These are phyloP conservation scores for Trachymyrmex cornetzi DNA, from an alignment of 1,140 invertebrate species.

Conservation along the genomic window DNA sequence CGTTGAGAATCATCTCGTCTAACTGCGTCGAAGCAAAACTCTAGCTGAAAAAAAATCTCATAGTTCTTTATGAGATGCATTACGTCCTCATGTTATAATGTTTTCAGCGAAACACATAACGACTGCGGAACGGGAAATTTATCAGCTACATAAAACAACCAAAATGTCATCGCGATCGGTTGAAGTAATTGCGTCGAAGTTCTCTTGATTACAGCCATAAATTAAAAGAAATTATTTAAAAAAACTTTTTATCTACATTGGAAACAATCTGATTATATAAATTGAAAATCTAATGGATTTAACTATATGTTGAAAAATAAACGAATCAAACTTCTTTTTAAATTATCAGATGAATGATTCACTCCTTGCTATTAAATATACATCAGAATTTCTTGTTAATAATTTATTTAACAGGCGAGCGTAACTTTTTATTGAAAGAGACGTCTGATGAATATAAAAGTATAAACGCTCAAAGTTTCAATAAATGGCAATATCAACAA, in stretches of 20 bases:
- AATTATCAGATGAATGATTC: too few species aligned
- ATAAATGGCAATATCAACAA: too few species aligned
- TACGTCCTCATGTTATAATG: slow-evolving; percentile 11
- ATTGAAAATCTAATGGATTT: too few species aligned
- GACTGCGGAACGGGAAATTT: slow-evolving; percentile 33
- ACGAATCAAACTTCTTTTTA: too few species aligned
- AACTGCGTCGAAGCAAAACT: slow-evolving; percentile 26
- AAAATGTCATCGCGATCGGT: slow-evolving; percentile 9
- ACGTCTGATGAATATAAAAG: too few species aligned
- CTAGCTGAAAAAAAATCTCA: background rate
- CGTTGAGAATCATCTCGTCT: slow-evolving; percentile 21
- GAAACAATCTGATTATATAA: too few species aligned
- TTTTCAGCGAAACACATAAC: slow-evolving; percentile 28
- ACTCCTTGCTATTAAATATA: too few species aligned
- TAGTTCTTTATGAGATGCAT: slow-evolving; percentile 35
- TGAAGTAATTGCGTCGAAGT: background rate
- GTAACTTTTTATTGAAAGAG: too few species aligned
- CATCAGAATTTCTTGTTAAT: too few species aligned
- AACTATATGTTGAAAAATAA: too few species aligned
- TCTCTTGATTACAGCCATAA: background rate
- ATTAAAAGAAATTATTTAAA: slow-evolving; percentile 12
- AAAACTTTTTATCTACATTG: slow-evolving; percentile 5
- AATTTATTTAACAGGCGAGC: too few species aligned
- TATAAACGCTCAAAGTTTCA: too few species aligned
- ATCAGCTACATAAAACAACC: slow-evolving; percentile 29